These are phyloP conservation scores for Triplophysa tibetana DNA, from an alignment of 2,113 vertebrate species.

Conservation along the genomic window DNA sequence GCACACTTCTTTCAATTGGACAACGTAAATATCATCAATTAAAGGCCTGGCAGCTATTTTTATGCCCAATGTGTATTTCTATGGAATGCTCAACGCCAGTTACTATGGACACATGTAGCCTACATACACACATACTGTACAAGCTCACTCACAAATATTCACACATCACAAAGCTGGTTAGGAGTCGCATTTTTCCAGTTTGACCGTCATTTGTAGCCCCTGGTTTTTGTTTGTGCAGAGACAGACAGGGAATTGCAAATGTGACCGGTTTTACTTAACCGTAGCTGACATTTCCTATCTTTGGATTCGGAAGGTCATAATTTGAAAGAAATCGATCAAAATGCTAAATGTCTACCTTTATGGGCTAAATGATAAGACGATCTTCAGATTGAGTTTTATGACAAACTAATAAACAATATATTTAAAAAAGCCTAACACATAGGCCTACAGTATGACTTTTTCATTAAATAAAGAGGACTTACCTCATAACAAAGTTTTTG, in stretches of 20 bases:
- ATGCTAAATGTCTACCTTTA: slow-evolving; percentile 46
- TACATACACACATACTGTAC: background rate
- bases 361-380: slow-evolving; percentile 42
- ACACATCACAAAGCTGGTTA: background rate
- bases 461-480: too few relatives aligned
- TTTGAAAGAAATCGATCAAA: slow-evolving; percentile 60
- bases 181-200: slow-evolving; percentile 11
- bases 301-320: slow-evolving; percentile 56
- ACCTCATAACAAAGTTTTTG: too few relatives aligned
- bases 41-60: slow-evolving; percentile 51
- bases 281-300: slow-evolving; percentile 57
- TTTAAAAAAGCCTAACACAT: background rate
- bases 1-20: slow-evolving; percentile 50
- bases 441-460: too few relatives aligned
- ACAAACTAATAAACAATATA: slow-evolving; percentile 33
- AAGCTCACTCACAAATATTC: background rate
- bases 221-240: slow-evolving; percentile 45
- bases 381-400: slow-evolving; percentile 28
- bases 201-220: slow-evolving; percentile 3
- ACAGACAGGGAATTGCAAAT: slow-evolving; percentile 52
- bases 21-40: slow-evolving; percentile 56
- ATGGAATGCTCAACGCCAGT: slow-evolving; percentile 31
- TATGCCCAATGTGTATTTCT: slow-evolving; percentile 28
- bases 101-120: slow-evolving; percentile 40
- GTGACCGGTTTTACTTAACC: slow-evolving; percentile 34